Conservation (phyloP, 2,888 invertebrate species). For the Congeria kusceri region DNA sequence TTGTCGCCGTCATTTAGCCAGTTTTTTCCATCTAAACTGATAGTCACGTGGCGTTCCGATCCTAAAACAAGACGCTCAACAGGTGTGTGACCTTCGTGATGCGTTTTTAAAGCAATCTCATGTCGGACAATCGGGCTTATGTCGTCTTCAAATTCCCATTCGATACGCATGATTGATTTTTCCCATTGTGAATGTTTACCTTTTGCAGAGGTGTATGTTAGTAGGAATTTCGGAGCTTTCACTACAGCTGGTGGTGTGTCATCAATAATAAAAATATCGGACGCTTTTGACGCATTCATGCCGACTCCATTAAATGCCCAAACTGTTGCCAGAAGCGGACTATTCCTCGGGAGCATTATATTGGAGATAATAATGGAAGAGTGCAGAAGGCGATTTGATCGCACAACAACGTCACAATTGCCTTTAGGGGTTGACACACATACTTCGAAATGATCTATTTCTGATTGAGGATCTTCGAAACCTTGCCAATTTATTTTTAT, state of each 20-base stretch:
- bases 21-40: conserved; percentile 37
- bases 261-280: conserved; percentile 29
- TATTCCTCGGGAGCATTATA: conserved; percentile 37
- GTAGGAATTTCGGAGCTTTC: conserved; percentile 16
- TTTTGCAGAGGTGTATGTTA: conserved; percentile 5
- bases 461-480: conserved; percentile 49
- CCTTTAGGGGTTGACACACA: conserved; percentile 22
- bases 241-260: conserved; percentile 12
- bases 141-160: conserved; percentile 54
- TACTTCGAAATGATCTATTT: conserved; percentile 26
- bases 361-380: conserved; percentile 33
- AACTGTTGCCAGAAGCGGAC: conserved; percentile 27
- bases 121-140: conserved; percentile 59
- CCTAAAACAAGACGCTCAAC: conserved; percentile 48
- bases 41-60: conserved; percentile 37
- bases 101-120: conserved; percentile 43
- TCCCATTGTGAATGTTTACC: conserved; percentile 45
- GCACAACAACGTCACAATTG: conserved; percentile 34
- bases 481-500: conserved; percentile 33
- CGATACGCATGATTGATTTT: conserved; percentile 50
- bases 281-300: conserved; percentile 16
- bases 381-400: conserved; percentile 25
- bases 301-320: conserved; percentile 24
- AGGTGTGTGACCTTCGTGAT: conserved; percentile 59
- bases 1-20: conserved; percentile 59